Evolutionary conservation across 2,888 invertebrate species (phyloP), one percentile per base, ranked within the genome.

Genomic region (Matsumyia berberina): DNA sequence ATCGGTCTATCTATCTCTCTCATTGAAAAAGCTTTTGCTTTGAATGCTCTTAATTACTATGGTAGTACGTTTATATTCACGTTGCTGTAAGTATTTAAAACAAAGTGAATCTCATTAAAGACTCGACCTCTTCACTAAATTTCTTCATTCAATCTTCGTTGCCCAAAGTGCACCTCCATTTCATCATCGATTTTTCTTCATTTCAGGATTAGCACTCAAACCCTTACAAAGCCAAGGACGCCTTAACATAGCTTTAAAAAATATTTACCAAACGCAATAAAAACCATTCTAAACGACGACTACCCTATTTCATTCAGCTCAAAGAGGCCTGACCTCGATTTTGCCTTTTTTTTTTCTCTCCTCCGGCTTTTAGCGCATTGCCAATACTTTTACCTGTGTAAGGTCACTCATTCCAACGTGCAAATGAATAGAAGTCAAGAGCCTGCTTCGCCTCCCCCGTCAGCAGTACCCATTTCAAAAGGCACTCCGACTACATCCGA

Each of bases 311-410:
- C 33, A 46, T 76, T 57, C 39, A 64, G 39, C 42, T 64, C 62
- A 85, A 79, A 79, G 62, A 37, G 24, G 55, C 55, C 39, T 67
- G 77, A 77, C 72, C 82, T 46, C 46, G 17, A 66, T 82, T 70
- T 11, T 19, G 12, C 12, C 44, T 29, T 55, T 58, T 62, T 31
- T 69, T 53, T 53, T 17, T 31, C 57, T 53, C 5, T 12, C 11
- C 29, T 35, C 17, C 1, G 15, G 58, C 70, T 53, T 53, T 74
- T 49, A 29, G 33, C 17, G 15, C 58, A 44, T 37, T 62, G 2
- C 15, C 67, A 64, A 74, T 58, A 60, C 49, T 57, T 69, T 69
- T 72, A 46, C 73, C 42, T 35, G 17, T 35, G 17, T 62, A 78
- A 83, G 82, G 78, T 78, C 67, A 74, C 42, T 78, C 58, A 55